Evolutionary conservation across 2,888 invertebrate genomes (phyloP), one percentile per base, ranked within the genome.

Genomic region (Agonum fuliginosum): DNA sequence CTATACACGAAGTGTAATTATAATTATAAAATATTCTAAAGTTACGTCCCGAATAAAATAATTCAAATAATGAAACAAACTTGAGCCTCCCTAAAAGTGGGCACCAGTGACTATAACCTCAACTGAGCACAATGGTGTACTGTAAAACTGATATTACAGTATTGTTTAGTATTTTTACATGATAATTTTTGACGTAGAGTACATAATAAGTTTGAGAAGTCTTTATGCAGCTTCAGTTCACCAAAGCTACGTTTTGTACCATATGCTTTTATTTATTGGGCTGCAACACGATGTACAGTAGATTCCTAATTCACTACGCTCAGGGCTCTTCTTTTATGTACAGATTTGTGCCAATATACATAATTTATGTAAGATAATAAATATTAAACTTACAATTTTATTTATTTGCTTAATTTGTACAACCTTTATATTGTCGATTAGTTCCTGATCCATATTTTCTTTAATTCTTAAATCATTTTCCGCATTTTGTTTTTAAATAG

Each of bases 221-320:
- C 24, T 10, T 6, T 30, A 19, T 76, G 76, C 76, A 76, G 76
- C 76, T 69, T 76, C 67, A 12, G 27, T 69, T 19, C 67, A 77
- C 77, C 77, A 77, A 77, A 77, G 77, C 58, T 27, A 37, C 22
- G 6, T 24, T 73, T 73, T 77, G 58, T 77, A 77, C 70, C 22
- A 77, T 70, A 41, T 75, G 77, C 77, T 77, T 77, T 77, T 77
- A 77, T 77, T 77, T 77, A 77, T 77, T 69, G 20, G 70, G 77
- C 69, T 75, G 77, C 51, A 54, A 24, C 34, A 67, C 65, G 37
- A 65, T 74, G 77, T 77, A 77, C 77, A 77, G 77, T 77, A 70
- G 69, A 20, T 76, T 34, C 48, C 48, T 67, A 76, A 34, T 19
- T 76, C 77, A 77, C 70, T 54, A 10, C 41, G 77, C 77, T 77